A percentile compares a stretch with the other conserved stretches of the same genome.
Conservation (phyloP, 64 coral and sea anemone genomes). For the Acropora yongei region DNA sequence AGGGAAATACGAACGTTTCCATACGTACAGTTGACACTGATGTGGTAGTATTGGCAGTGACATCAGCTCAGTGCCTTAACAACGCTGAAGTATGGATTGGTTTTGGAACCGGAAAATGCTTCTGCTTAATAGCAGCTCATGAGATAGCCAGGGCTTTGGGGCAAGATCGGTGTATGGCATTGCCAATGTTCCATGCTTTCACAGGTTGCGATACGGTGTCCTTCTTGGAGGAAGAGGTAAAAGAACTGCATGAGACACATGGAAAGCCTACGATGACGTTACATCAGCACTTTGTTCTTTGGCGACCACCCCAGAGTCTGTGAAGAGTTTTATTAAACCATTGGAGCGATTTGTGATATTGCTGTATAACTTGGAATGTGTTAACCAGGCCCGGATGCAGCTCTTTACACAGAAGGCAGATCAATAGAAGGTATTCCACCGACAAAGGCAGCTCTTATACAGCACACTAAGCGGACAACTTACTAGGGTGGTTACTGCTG, state of each 20-base stretch:
- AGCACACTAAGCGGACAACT: conserved; percentile 10
- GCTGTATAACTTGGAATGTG: too few relatives aligned
- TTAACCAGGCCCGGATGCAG: too few relatives aligned
- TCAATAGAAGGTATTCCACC: neutral
- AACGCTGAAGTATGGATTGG: conserved; percentile 20
- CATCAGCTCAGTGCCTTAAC: neutral
- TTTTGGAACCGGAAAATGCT: conserved; percentile 1
- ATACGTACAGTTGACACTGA: conserved; percentile 51
- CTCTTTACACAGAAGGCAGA: too few relatives aligned
- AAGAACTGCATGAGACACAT: neutral
- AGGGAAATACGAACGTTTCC: too few relatives aligned
- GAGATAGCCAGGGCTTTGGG: neutral
- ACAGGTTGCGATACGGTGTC: conserved; percentile 30
- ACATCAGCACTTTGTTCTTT: conserved; percentile 34
- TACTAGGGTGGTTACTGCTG: conserved; percentile 18
- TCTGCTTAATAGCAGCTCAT: neutral
- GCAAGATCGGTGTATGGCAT: neutral
- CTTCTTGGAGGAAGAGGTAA: neutral
- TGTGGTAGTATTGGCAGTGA: conserved; percentile 22
- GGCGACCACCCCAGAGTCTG: neutral
- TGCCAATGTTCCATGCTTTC: conserved; percentile 24
- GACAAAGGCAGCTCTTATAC: neutral
- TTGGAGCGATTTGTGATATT: too few relatives aligned
- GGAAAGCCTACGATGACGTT: neutral
- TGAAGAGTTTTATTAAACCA: neutral